Evolutionary conservation across 2,113 vertebrate genomes (phyloP).

Genomic region (Solea senegalensis): DNA sequence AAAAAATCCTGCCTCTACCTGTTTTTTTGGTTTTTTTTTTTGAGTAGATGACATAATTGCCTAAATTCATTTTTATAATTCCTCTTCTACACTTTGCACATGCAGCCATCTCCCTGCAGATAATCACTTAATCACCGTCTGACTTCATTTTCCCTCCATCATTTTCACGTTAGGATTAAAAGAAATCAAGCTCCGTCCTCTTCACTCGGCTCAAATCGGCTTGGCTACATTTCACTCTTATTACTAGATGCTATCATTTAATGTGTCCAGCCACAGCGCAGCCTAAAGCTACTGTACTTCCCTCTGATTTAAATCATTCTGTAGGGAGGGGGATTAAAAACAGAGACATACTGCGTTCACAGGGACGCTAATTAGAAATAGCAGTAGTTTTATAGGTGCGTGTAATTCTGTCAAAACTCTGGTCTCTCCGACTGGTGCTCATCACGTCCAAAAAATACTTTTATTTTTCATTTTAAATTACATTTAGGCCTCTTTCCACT

Average conservation of each 20-base stretch:
- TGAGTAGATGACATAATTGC: constrained; percentile 55
- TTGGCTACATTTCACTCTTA: constrained; percentile 51
- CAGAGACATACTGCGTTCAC: constrained; percentile 50
- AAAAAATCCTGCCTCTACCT: constrained; percentile 33
- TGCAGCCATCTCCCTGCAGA: constrained; percentile 11
- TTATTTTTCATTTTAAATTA: no score
- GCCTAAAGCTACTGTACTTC: constrained; percentile 54
- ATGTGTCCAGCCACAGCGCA: constrained; percentile 42
- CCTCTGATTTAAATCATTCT: constrained; percentile 46
- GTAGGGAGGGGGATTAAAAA: constrained; percentile 53
- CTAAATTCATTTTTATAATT: constrained; percentile 39
- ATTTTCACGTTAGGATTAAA: constrained; percentile 61
- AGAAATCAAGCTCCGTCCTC: constrained; percentile 43
- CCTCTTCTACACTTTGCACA: constrained; percentile 26
- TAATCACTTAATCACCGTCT: constrained; percentile 41
- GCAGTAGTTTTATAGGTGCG: constrained; percentile 60
- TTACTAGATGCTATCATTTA: constrained; percentile 78
- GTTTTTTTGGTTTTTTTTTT: constrained; percentile 25
- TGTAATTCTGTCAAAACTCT: constrained; percentile 29
- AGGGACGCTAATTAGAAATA: constrained; percentile 65
- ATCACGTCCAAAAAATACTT: no score
- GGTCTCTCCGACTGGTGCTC: no score
- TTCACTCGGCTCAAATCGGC: constrained; percentile 59
- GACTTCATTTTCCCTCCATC: constrained; percentile 56
- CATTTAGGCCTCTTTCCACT: no score